Evolutionary conservation across 2,888 invertebrate species (phyloP), one percentile per base, ranked within the genome.

Genomic region (Amphipyra berbera): DNA sequence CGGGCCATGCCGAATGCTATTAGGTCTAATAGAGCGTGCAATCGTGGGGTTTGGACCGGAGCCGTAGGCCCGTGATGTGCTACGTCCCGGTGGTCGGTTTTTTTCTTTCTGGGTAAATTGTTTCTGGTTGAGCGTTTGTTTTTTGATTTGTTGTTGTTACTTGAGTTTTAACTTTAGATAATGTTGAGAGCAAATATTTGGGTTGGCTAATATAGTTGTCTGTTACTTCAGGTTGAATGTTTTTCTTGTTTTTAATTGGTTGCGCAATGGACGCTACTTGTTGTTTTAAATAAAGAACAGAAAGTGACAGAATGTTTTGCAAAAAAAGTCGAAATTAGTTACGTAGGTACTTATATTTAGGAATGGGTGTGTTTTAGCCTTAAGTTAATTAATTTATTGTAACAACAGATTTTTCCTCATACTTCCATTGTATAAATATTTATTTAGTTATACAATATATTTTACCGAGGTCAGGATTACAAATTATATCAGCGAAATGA

Each of bases 1-100:
- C 88, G 81, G 76, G 79, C 91, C 92, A 89, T 92, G 87, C 82
- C 93, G 83, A 90, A 94, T 90, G 84, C 78, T 90, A 91, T 92
- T 90, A 80, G 81, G 76, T 67, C 82, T 85, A 86, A 84, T 86
- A 89, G 93, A 87, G 88, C 92, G 90, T 90, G 90, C 83, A 83
- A 88, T 87, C 71, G 85, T 88, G 85, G 83, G 82, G 81, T 79
- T 80, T 64, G 69, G 38, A 61, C 57, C 57, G 68, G 49, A 66
- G 45, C 21, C 21, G 30, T 7, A 30, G 30, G 3, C 21, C 77
- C 53, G 56, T 48, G 55, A 54, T 49, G 38, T 61, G 64, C 48
- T 42, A 59, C 64, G 87, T 84, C 89, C 88, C 78, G 75, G 79
- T 76, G 81, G 79, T 79, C 81, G 72, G 79, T 78, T 83, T 82